Base-by-base conservation (phyloP, 2,888 invertebrate species). In the Junonia oenone region DNA sequence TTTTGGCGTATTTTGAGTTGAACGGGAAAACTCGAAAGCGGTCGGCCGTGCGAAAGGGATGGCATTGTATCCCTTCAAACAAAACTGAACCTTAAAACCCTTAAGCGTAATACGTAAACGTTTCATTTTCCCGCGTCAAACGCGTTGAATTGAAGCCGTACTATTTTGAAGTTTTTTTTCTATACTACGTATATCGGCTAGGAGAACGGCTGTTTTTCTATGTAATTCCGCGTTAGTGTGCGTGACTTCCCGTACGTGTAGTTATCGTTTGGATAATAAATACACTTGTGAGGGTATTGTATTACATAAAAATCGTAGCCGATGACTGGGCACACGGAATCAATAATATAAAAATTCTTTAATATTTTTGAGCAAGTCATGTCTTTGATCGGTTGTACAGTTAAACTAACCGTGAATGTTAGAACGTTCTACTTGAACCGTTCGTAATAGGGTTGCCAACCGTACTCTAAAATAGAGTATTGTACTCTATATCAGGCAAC, bases 1-100 rank as follows among this genome's bases (percentile, higher is more conserved):
- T 40, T 90, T 90, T 90, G 88, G 89, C 89, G 90, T 90, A 88
- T 90, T 90, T 90, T 89, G 90, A 89, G 90, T 89, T 88, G 81
- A 76, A 87, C 89, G 88, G 87, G 87, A 89, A 89, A 90, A 85
- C 87, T 89, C 89, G 89, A 88, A 89, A 86, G 80, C 80, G 68
- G 78, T 90, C 89, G 89, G 87, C 73, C 76, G 83, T 72, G 78
- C 68, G 87, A 89, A 72, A 71, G 81, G 76, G 88, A 89, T 66
- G 60, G 79, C 64, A 51, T 58, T 62, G 65, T 56, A 56, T 59
- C 65, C 14, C 63, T 59, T 70, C 81, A 73, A 64, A 70, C 79
- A 65, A 89, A 79, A 75, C 65, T 86, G 67, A 72, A 78, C 87
- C 80, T 87, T 88, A 68, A 66, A 69, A 69, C 63, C 52, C 59